A percentile compares a stretch with the other conserved stretches of the same genome.
These are phyloP conservation scores for Ditylenchus dipsaci DNA, from an alignment of 1,140 invertebrate genomes.

Conservation along the genomic window DNA sequence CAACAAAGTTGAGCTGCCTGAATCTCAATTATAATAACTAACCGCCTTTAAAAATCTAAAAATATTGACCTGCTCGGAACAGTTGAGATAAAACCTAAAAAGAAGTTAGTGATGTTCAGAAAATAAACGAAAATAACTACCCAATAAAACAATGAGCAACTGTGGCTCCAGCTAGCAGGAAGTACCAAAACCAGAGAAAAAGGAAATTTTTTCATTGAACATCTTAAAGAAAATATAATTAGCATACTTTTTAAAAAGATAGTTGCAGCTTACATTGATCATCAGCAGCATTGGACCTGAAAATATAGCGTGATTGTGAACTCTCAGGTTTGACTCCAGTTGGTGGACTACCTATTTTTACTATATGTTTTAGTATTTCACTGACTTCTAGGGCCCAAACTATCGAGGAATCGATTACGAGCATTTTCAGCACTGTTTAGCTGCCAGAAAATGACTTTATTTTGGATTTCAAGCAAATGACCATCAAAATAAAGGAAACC, in stretches of 20 bases:
- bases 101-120: no score
- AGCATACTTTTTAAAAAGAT: neutral
- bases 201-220: conserved; percentile 70
- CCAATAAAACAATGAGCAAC: conserved; percentile 58
- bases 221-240: conserved; percentile 57
- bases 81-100: conserved; percentile 45
- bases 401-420: no score
- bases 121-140: conserved; percentile 10
- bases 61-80: conserved; percentile 50
- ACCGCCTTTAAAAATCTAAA: neutral
- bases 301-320: no score
- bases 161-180: conserved; percentile 54
- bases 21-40: neutral
- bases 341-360: no score
- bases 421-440: no score
- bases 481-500: no score
- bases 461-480: no score
- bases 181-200: conserved; percentile 58
- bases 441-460: no score
- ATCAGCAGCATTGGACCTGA: conserved; percentile 61
- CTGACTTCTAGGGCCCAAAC: no score
- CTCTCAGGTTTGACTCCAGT: no score
- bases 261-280: conserved; percentile 66
- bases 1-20: conserved; percentile 58
- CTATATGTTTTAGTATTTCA: no score